Conservation (phyloP, 2,797 vertebrate genomes). For the Linurgus olivaceus region DNA sequence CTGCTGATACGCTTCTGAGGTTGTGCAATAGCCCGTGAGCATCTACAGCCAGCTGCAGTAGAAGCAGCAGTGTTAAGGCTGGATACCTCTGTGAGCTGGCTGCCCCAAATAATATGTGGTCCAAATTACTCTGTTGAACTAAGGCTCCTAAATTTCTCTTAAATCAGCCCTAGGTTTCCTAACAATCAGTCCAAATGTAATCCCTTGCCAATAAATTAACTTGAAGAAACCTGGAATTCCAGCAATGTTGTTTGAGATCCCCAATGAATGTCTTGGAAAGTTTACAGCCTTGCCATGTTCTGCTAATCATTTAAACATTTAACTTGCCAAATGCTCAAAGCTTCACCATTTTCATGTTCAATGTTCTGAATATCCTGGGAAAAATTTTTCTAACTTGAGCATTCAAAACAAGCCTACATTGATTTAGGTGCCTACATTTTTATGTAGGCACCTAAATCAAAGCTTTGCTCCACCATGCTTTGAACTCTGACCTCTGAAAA, state of each 20-base stretch:
- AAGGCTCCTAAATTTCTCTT: neutral
- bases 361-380: neutral
- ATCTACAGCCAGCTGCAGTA: neutral
- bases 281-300: neutral
- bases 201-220: neutral
- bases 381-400: neutral
- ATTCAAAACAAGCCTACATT: neutral
- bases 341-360: neutral
- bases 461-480: neutral
- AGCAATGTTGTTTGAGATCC: constrained; percentile 9
- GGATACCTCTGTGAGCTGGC: neutral
- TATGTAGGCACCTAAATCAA: neutral
- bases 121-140: neutral
- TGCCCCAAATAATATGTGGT: neutral
- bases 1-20: neutral
- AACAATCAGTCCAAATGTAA: neutral
- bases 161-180: neutral
- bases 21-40: accelerated
- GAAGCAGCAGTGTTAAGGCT: neutral
- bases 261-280: neutral
- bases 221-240: neutral
- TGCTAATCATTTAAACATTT: neutral
- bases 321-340: neutral
- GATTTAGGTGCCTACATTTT: neutral
- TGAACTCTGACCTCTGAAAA: neutral